Evolutionary conservation across 2,888 invertebrate species (phyloP), one percentile per base, ranked within the genome.

Genomic region (Empis stercorea): DNA sequence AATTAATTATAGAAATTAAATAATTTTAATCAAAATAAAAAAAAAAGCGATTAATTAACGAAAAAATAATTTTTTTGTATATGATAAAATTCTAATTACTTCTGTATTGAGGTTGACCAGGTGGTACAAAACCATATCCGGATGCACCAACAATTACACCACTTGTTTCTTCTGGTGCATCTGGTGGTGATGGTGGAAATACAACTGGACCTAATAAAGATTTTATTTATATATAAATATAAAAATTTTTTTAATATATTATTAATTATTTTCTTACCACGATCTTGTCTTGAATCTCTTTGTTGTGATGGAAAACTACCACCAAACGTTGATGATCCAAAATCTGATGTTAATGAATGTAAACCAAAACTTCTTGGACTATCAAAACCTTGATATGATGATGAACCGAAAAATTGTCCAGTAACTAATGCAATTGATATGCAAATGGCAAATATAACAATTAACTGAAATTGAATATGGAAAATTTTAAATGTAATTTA

Each of bases 91-190:
- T 32, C 13, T 40, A 40, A 20, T 45, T 48, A 48, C 48, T 48
- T 48, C 45, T 48, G 34, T 45, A 46, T 45, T 45, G 45, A 6
- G 40, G 40, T 10, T 50, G 52, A 55, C 62, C 64, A 50, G 86
- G 85, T 52, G 87, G 86, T 51, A 87, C 86, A 67, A 88, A 88
- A 56, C 88, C 88, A 64, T 78, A 88, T 55, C 87, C 87, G 43
- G 87, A 87, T 49, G 86, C 87, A 49, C 88, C 87, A 30, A 82
- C 81, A 48, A 87, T 73, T 34, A 88, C 87, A 15, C 87, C 87
- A 63, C 86, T 87, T 55, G 82, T 80, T 66, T 81, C 81, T 52
- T 78, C 73, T 39, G 81, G 76, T 56, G 81, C 80, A 51, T 80
- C 78, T 56, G 75, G 70, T 10, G 82, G 82, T 20, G 79, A 75